Conservation (phyloP, 2,113 vertebrate species). For the Myanophis thanlyinensis region DNA sequence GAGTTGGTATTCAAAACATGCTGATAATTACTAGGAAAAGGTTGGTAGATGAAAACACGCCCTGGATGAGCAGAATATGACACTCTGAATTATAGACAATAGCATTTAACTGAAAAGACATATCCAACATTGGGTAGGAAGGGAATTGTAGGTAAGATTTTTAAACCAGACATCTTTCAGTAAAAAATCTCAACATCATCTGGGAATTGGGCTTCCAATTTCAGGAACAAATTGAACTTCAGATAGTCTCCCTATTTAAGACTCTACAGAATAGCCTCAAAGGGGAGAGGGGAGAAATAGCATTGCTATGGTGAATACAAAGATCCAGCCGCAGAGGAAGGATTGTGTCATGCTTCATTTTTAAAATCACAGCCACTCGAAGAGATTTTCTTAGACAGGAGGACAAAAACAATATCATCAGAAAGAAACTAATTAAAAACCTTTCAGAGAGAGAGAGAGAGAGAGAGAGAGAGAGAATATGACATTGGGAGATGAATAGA, state of each 20-base stretch:
- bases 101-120: conserved; percentile 5
- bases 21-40: conserved; percentile 24
- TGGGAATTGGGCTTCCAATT: conserved; percentile 18
- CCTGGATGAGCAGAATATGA: conserved; percentile 27
- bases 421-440: conserved; percentile 3
- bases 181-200: background rate
- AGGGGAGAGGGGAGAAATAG: background rate
- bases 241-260: conserved; percentile 8
- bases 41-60: conserved; percentile 21
- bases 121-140: background rate
- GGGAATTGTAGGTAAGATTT: conserved; percentile 19
- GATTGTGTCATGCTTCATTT: background rate
- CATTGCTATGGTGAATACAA: conserved; percentile 17
- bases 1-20: conserved; percentile 18
- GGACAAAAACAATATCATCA: background rate
- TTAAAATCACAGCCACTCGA: conserved; percentile 22
- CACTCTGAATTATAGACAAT: conserved; percentile 16
- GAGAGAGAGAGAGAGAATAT: background rate
- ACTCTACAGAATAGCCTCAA: background rate
- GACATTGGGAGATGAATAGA: background rate
- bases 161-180: background rate
- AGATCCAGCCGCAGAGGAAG: conserved; percentile 15
- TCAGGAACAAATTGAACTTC: conserved; percentile 25
- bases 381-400: background rate
- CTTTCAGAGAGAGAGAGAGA: background rate